Percentiles rank a stretch among this genome's conserved stretches.
Conservation (phyloP, 2,113 vertebrate species). For the Pelvicachromis taeniatus region DNA sequence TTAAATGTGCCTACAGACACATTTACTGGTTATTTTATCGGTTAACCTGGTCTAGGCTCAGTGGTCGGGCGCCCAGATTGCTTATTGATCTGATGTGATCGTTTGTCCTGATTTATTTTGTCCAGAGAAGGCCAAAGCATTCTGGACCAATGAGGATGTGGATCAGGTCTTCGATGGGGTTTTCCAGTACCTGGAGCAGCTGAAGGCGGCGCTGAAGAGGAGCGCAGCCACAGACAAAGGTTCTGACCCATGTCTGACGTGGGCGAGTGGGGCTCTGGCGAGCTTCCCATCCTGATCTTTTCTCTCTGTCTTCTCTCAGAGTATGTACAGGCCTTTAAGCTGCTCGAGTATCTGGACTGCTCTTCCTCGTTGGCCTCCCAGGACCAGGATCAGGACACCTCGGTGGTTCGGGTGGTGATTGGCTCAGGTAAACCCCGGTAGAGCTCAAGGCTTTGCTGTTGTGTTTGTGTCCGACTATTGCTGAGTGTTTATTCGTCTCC, state of each 20-base stretch:
- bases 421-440: constrained; percentile 24
- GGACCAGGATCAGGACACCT: constrained; percentile 13
- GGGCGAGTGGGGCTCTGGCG: fast-evolving
- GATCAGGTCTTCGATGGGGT: constrained; percentile 50
- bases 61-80: neutral
- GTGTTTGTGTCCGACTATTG: neutral
- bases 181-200: constrained; percentile 21
- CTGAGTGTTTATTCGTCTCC: neutral
- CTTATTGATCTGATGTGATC: neutral
- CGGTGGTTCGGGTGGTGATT: constrained; percentile 53
- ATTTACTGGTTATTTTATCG: neutral
- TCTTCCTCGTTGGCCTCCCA: neutral
- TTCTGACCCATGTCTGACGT: neutral
- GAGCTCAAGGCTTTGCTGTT: neutral
- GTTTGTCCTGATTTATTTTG: neutral
- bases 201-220: constrained; percentile 52
- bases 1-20: too few species aligned
- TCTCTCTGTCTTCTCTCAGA: constrained; percentile 38
- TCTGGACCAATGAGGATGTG: constrained; percentile 66
- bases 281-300: neutral
- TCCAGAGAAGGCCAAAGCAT: constrained; percentile 61
- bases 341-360: constrained; percentile 47
- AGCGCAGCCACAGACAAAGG: constrained; percentile 64
- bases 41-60: neutral
- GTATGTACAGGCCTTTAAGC: constrained; percentile 55